These are phyloP conservation scores for Listronotus oregonensis DNA, from an alignment of 1,140 invertebrate genomes.

Conservation along the genomic window DNA sequence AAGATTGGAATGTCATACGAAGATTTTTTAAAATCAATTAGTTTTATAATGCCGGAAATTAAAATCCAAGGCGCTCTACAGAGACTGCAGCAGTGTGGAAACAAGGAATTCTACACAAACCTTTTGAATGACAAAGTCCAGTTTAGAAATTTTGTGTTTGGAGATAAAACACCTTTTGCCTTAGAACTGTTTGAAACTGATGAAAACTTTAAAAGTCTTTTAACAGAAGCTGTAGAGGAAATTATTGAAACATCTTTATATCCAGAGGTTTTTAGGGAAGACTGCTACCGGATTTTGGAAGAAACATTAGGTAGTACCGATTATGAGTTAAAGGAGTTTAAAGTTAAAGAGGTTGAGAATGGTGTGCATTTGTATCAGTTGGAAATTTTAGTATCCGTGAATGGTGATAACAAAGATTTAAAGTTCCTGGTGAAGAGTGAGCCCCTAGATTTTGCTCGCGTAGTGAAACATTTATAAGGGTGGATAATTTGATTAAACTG, in stretches of 20 bases:
- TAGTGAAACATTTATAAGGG: slow-evolving; percentile 8
- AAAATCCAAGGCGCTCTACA: slow-evolving; percentile 28
- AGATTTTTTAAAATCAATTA: slow-evolving; percentile 25
- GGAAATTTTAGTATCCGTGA: background rate
- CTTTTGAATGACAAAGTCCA: slow-evolving; percentile 25
- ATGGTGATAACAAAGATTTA: background rate
- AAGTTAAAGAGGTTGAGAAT: background rate
- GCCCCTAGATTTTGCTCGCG: slow-evolving; percentile 12
- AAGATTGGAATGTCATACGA: slow-evolving; percentile 18
- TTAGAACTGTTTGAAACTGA: slow-evolving; percentile 29
- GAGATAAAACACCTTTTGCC: slow-evolving; percentile 27
- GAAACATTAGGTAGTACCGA: slow-evolving; percentile 10
- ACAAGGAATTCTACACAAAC: slow-evolving; percentile 25
- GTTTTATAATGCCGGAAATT: slow-evolving; percentile 29
- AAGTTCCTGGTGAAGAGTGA: slow-evolving; percentile 15
- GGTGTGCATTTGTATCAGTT: slow-evolving; percentile 8
- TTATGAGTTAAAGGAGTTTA: slow-evolving; percentile 15
- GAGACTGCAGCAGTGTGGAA: slow-evolving; percentile 32
- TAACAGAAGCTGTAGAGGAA: slow-evolving; percentile 25
- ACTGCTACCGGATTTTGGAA: slow-evolving; percentile 30
- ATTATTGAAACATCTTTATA: slow-evolving; percentile 18
- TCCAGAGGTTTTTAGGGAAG: slow-evolving; percentile 24
- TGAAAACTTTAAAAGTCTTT: slow-evolving; percentile 15
- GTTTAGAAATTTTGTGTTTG: slow-evolving; percentile 25
- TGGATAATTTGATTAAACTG: no score